A percentile compares a stretch with the other conserved stretches of the same genome.
Conservation (phyloP, 2,797 vertebrate species). For the Carcharodon carcharias region DNA sequence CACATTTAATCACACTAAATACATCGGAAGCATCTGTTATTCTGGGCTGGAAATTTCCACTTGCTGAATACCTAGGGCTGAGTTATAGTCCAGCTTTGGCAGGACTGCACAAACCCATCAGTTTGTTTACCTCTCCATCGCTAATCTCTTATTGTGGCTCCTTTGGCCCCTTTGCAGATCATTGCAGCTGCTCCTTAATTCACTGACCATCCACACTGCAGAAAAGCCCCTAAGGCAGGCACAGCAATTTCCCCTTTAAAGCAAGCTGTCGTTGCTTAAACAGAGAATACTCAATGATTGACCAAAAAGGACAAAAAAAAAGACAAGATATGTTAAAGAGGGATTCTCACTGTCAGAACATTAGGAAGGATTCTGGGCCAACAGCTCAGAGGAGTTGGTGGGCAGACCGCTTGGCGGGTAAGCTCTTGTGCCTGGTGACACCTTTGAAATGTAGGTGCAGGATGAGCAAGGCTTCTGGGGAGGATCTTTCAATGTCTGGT, state of each 20-base stretch:
- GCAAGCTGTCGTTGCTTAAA: background rate
- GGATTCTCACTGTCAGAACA: background rate
- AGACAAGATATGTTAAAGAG: background rate
- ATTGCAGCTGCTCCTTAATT: background rate
- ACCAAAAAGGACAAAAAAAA: background rate
- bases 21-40: background rate
- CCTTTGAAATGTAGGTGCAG: background rate
- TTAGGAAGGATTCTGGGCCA: background rate
- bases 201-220: background rate
- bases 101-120: background rate
- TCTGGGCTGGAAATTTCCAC: background rate
- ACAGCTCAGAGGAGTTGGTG: background rate
- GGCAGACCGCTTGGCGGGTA: background rate
- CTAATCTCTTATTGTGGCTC: background rate
- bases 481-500: background rate
- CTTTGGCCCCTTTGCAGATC: background rate
- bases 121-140: background rate
- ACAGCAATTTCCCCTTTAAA: background rate
- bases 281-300: background rate
- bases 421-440: background rate
- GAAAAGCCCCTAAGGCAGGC: background rate
- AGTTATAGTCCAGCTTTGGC: background rate
- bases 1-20: background rate
- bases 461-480: background rate
- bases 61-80: background rate